Base-by-base conservation (phyloP, 2,113 vertebrate species). In the Lichenostomus cassidix region DNA sequence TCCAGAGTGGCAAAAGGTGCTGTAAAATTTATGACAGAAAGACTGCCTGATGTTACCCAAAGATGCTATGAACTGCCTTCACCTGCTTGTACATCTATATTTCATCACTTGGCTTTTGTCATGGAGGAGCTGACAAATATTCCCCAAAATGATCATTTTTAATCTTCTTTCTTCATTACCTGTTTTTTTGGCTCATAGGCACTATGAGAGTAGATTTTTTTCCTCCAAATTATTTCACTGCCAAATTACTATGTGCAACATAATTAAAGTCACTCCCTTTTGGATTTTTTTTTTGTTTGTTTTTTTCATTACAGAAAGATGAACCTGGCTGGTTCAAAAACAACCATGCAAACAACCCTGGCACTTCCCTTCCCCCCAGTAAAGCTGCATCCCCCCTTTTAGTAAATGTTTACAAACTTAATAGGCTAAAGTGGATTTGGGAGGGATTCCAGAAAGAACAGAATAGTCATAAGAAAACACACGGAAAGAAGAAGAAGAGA, bases 11-110 rank as follows among this genome's bases (percentile, higher is more conserved):
- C 83, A 94, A 90, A 89, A 90, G 70, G 53, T 70, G 28, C 65
- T 92, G 58, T 63, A 91, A 88, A 95, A 97, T 94, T 92, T 65
- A 96, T 86, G 69, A 67, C 44, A 91, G 35, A 59, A 65, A 50
- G 50, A 7, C 29, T 87, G 65, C 56, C 86, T 93, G 84, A 71
- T 90, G 27, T 68, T 63, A 56, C 70, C 80, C 33, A 6, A 56
- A 83, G 80, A 77, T 59, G 86, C 46, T 9, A 17, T 3, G 62
- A 86, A 75, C 47, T 88, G 42, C 55, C 41, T 87, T 75, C 58
- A 55, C 67, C 49, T 63, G 90, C 89, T 76, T 73, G 6, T 23
- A 25, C 15, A 15, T 87, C 94, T 96, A 21, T 88, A 71, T 86
- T 93, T 95, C 69, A 74, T 92, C 77, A 83, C 71, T 76, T 5